Base-by-base conservation (phyloP, 2,888 invertebrate species). In the Prionchulus punctatus region DNA sequence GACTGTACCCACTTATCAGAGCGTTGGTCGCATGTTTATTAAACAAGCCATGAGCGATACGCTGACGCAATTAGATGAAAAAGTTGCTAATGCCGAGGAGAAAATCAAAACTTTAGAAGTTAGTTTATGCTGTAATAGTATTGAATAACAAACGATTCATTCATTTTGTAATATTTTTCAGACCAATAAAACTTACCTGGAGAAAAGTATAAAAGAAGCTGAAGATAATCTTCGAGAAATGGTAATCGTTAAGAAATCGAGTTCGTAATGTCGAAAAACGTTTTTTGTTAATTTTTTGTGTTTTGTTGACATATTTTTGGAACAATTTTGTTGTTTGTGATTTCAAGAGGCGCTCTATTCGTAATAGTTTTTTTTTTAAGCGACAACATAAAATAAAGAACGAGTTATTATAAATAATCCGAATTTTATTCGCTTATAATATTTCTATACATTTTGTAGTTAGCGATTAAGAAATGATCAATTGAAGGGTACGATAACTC, bases 161-260 rank as follows among this genome's bases (percentile, higher is more conserved):
- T 36, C 18, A 36, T 12, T 36, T 36, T 18, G 36, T 36, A 36
- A 36, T 12, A 36, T 12, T 42, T 73, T 75, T 36, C 71, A 83
- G 73, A 80, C 78, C 61, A 85, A 80, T 64, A 87, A 86, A 73
- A 73, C 78, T n/a, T 85, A 85, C 71, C 75, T 89, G 65, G 85
- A 86, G 68, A 80, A 80, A 64, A 86, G 79, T 71, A 75, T 89
- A 60, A 85, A 85, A 70, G 87, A 88, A 69, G 83, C 84, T 67
- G 84, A 86, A 74, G 82, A 86, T 70, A 85, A 85, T 70, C 78
- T 89, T 50, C 76, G 88, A 63, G 87, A 88, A 77, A 80, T 88
- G 79, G 70, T 76, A 2, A 61, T 67, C 51, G 64, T 68, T 15
- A 70, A 71, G 56, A 67, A 70, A 59, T n/a, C n/a, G n/a, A n/a